Conservation (phyloP, 2,113 vertebrate genomes). For the Sminthopsis crassicaudata region DNA sequence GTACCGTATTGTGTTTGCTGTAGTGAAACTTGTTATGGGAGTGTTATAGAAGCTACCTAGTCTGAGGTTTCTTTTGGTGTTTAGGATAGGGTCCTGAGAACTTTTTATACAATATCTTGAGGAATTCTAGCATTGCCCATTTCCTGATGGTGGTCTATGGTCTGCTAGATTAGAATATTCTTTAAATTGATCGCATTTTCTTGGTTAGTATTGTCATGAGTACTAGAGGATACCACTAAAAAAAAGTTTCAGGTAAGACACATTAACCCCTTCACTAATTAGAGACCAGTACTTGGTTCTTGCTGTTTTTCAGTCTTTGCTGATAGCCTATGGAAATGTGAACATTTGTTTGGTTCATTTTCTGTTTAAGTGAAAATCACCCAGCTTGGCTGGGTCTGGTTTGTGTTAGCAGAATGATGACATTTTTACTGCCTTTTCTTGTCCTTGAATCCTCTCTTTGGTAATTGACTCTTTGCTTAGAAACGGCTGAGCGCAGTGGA, state of each 20-base stretch:
- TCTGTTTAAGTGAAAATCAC: slow-evolving; percentile 29
- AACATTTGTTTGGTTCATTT: background rate
- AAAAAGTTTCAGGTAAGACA: slow-evolving; percentile 78
- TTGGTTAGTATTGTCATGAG: slow-evolving; percentile 74
- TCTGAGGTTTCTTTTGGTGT: slow-evolving; percentile 17
- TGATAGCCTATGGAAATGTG: slow-evolving; percentile 20
- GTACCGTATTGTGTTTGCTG: background rate
- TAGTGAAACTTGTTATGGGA: background rate
- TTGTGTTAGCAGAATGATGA: background rate
- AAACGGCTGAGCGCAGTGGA: background rate
- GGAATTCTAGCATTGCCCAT: slow-evolving; percentile 61
- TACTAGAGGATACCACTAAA: slow-evolving; percentile 81
- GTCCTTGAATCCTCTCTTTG: background rate
- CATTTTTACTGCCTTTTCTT: background rate
- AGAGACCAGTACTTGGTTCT: slow-evolving; percentile 58
- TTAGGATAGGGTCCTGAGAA: slow-evolving; percentile 49
- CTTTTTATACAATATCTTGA: background rate
- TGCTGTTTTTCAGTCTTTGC: slow-evolving; percentile 12
- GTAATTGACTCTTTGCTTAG: background rate
- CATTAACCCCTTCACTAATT: slow-evolving; percentile 69
- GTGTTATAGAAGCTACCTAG: slow-evolving; percentile 6
- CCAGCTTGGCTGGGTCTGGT: background rate
- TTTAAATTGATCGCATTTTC: slow-evolving; percentile 52
- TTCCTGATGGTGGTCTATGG: slow-evolving; percentile 79
- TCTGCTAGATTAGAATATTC: slow-evolving; percentile 74